Evolutionary conservation across 2,888 invertebrate genomes (phyloP), one percentile per base, ranked within the genome.

Genomic region (Hemithea aestivaria): DNA sequence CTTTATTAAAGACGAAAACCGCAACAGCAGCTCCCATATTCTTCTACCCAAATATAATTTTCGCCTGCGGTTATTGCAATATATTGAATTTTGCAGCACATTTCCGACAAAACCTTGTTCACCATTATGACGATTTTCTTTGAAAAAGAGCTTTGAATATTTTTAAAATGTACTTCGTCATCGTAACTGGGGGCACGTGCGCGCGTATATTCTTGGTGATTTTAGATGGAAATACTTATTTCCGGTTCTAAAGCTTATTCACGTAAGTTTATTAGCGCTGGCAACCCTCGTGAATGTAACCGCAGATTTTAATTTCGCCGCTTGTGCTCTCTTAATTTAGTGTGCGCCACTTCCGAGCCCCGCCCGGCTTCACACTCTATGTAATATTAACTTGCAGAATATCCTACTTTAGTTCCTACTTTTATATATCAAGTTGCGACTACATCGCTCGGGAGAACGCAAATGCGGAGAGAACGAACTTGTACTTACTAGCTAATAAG

Each of bases 271-370:
- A 74, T 75, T 76, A 73, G 58, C 53, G 62, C 53, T 50, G 47
- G 52, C 52, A 56, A 58, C 60, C 50, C 54, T 60, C 60, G 52
- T 59, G 63, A 62, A 71, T 66, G 66, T 66, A 62, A 63, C 74
- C 74, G 59, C 74, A 66, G 63, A 68, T 74, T 78, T 77, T 75
- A 74, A 77, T 76, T 76, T 73, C 52, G 56, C 61, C 61, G 58
- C 66, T 69, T 66, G 60, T 71, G 61, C 61, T 61, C 61, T 60
- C 54, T 68, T 68, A 70, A 75, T 74, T 70, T 67, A 67, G 63
- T 68, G 63, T 56, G 53, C 57, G 42, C 58, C 64, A 58, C 53
- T 62, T 60, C 57, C 52, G 37, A 35, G 45, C 49, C 49, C 25
- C 29, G 24, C 21, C 27, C 11, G 22, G 35, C 20, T 34, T 45